Conservation (phyloP, 2,113 vertebrate genomes). For the Ahaetulla prasina region DNA sequence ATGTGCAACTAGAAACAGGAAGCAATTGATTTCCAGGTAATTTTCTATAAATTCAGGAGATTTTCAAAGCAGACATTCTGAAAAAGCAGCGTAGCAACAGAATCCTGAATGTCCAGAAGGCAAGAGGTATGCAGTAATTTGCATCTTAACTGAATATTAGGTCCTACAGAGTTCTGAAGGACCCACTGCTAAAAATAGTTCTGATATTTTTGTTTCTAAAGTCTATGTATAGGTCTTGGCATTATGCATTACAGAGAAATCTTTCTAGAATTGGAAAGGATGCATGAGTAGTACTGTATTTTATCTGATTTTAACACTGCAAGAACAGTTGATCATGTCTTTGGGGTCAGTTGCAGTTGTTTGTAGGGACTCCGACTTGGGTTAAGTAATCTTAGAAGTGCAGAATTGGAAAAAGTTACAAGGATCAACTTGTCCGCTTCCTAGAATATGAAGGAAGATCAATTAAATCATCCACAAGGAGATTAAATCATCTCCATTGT, state of each 20-base stretch:
- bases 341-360: not conserved
- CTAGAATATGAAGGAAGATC: not conserved
- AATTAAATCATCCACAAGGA: not conserved
- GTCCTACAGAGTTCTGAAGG: not conserved
- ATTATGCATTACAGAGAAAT: not conserved
- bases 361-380: not conserved
- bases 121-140: not conserved
- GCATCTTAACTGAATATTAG: not conserved
- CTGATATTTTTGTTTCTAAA: not conserved
- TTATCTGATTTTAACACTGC: not conserved
- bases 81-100: not conserved
- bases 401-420: not conserved
- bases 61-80: not conserved
- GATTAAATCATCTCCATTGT: not conserved
- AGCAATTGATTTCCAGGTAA: not conserved
- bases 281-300: not conserved
- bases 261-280: not conserved
- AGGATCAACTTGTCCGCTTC: not conserved
- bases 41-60: not conserved
- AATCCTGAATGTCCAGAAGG: not conserved
- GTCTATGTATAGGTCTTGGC: not conserved
- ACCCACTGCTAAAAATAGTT: not conserved
- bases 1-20: not conserved
- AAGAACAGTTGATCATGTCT: not conserved
- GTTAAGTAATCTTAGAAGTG: not conserved